Percentiles rank a stretch among this genome's conserved stretches.
Conservation (phyloP, 2,888 invertebrate genomes). For the Latheticus oryzae region DNA sequence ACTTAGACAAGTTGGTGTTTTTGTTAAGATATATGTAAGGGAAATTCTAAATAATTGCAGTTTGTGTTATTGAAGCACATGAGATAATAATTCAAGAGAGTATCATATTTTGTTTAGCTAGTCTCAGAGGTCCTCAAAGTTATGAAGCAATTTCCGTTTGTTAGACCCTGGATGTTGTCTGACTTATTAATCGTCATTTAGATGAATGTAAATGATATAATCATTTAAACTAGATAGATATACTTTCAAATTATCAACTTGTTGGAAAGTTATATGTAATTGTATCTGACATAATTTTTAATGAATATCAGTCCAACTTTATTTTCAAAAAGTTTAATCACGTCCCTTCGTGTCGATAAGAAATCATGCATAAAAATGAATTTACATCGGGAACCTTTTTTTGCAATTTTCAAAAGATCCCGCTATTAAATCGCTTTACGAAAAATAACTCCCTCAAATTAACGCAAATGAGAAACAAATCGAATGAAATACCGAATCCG, state of each 20-base stretch:
- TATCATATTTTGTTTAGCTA: constrained; percentile 19
- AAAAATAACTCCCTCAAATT: constrained; percentile 18
- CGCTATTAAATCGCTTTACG: not conserved
- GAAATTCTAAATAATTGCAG: constrained; percentile 23
- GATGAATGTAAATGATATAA: constrained; percentile 11
- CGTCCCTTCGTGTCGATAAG: not conserved
- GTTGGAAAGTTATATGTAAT: no score
- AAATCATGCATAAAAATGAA: constrained; percentile 8
- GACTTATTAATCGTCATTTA: constrained; percentile 32
- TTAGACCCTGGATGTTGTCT: constrained; percentile 19
- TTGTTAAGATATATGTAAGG: no score
- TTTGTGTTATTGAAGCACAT: constrained; percentile 10
- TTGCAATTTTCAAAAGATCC: constrained; percentile 3
- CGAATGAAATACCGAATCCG: constrained; percentile 21
- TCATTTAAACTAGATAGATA: not conserved
- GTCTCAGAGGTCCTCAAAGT: constrained; percentile 29
- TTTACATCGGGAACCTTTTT: not conserved
- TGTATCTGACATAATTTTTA: not conserved
- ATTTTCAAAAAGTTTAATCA: not conserved
- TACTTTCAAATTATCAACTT: no score
- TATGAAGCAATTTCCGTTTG: constrained; percentile 33
- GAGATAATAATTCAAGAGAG: constrained; percentile 24
- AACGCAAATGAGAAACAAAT: constrained; percentile 28
- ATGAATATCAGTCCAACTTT: no score
- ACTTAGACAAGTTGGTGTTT: no score